Base-by-base conservation (phyloP, 2,113 vertebrate genomes). In the Girardinichthys multiradiatus region DNA sequence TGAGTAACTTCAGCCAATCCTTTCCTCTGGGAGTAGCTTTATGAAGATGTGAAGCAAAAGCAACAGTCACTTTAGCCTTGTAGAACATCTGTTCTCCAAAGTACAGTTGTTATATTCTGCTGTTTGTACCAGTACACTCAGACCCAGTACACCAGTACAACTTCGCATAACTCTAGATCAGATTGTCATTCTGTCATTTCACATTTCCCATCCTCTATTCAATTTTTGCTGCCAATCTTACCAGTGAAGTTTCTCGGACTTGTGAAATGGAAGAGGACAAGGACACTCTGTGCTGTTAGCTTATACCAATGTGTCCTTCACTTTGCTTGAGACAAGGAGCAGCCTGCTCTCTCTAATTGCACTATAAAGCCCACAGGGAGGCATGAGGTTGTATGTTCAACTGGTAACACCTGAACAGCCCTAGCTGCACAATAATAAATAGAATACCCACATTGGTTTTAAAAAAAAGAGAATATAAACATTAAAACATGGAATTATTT, bases 201-300 rank as follows among this genome's bases (percentile, higher is more conserved):
- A 68, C 76, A 77, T 45, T 39, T 74, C 30, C n/a, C 13, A 27
- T 57, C 13, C 21, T 75, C 77, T 77, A 30, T 81, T 42, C 48
- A 58, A 60, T 72, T 75, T 51, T 68, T 65, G 24, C 77, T 66
- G 64, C 64, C 74, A 77, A 14, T 59, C 72, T 77, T 75, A 21
- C 29, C 60, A 76, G 57, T 72, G 13, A 71, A 77, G 28, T 71
- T 39, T 64, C 19, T 80, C 65, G 62, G 30, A 13, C 67, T 76
- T 5, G n/a, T 2, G 5, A 57, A 51, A 80, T 64, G 81, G 59
- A 72, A 70, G 72, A 62, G 76, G 70, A 86, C 65, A 4, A 51
- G 79, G 78, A 86, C 79, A 66, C 80, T 85, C 79, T 89, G 88
- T 85, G 42, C 81, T 31, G 78, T 39, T 13, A 68, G 76, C 26